Conservation (phyloP, 2,113 vertebrate species). For the Embiotoca jacksoni region DNA sequence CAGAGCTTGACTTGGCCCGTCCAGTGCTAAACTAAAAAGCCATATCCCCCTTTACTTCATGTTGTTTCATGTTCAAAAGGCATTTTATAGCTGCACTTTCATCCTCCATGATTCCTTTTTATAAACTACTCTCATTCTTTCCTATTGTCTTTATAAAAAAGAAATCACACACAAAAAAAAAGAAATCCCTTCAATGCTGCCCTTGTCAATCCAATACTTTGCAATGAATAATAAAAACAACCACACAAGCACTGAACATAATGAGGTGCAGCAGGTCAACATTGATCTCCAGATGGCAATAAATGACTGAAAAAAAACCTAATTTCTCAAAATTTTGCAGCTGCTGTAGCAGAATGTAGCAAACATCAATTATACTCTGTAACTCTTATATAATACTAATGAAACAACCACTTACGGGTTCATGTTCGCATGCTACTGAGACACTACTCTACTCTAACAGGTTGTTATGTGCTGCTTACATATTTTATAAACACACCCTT, state of each 20-base stretch:
- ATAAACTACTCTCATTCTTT: background rate
- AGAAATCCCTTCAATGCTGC: background rate
- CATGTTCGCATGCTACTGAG: too few relatives aligned
- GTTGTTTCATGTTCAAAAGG: conserved; percentile 53
- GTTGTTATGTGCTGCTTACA: too few relatives aligned
- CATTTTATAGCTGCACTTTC: background rate
- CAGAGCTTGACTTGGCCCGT: conserved; percentile 31
- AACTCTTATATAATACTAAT: background rate
- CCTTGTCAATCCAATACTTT: conserved; percentile 16
- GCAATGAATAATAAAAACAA: conserved; percentile 29
- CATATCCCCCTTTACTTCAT: conserved; percentile 27
- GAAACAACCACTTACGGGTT: background rate
- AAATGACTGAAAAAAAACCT: conserved; percentile 36
- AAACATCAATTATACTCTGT: background rate
- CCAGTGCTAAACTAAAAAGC: conserved; percentile 26
- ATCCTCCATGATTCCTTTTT: conserved; percentile 1
- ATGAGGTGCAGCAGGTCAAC: conserved; percentile 3
- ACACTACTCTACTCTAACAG: too few relatives aligned
- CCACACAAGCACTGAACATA: conserved; percentile 7
- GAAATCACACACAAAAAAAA: too few relatives aligned
- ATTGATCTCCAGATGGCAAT: conserved; percentile 27
- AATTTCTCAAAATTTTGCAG: background rate
- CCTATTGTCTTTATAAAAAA: background rate
- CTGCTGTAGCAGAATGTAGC: too few relatives aligned
- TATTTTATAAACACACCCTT: too few relatives aligned